phyloP scores from a whole-genome alignment of 2,113 vertebrate genomes.

The Percopsis transmontana region DNA sequence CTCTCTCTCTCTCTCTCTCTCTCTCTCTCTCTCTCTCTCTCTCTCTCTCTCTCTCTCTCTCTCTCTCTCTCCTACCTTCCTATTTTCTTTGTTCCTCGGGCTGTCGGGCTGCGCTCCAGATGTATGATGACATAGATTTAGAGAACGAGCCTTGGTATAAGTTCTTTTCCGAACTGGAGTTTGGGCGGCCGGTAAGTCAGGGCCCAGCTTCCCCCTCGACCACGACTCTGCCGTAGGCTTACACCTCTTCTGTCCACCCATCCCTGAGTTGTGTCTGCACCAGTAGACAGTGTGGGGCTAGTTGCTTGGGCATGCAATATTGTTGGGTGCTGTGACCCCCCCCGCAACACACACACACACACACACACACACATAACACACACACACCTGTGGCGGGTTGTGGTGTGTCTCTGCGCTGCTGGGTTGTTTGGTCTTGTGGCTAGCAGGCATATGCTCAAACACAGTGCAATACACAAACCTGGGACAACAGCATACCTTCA shows the following conservation, averaged over 20 bases:
- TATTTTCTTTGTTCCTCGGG: slow-evolving; percentile 43
- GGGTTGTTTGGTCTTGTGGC: slow-evolving; percentile 51
- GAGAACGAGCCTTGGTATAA: slow-evolving; percentile 99
- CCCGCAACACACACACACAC: background rate
- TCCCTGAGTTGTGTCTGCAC: slow-evolving; percentile 25
- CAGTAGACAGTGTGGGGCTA: slow-evolving; percentile 57
- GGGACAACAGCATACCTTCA: background rate
- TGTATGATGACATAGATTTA: slow-evolving; percentile 99
- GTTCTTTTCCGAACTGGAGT: slow-evolving; percentile 99
- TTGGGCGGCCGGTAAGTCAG: slow-evolving; percentile 99
- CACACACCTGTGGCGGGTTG: slow-evolving; percentile 43
- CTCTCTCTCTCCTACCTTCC: slow-evolving; percentile 59
- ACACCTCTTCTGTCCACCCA: slow-evolving; percentile 49
- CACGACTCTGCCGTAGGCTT: slow-evolving; percentile 47
- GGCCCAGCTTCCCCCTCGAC: slow-evolving; percentile 58
- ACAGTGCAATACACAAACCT: background rate
- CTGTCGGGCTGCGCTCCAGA: slow-evolving; percentile 85
- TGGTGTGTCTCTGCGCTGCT: slow-evolving; percentile 45
- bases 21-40: slow-evolving; percentile 1
- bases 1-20: slow-evolving; percentile 47
- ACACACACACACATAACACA: background rate
- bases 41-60: slow-evolving; percentile 34
- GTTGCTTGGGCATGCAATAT: slow-evolving; percentile 64
- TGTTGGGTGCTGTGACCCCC: slow-evolving; percentile 64
- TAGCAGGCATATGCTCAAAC: slow-evolving; percentile 34